Conservation (phyloP, 2,797 vertebrate genomes). For the Falco cherrug region DNA sequence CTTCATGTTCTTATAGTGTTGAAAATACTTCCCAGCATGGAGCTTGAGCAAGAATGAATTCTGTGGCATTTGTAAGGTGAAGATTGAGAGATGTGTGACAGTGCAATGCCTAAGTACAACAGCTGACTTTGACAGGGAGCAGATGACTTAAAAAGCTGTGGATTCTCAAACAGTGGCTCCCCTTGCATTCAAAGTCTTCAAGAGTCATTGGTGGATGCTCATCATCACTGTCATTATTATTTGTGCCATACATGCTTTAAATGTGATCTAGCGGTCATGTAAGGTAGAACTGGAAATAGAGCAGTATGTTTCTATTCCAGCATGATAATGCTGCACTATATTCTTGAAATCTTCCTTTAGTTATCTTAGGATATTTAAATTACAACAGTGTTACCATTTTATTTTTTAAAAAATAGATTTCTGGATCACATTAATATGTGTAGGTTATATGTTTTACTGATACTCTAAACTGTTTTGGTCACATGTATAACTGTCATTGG, state of each 20-base stretch:
- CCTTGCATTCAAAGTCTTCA: background rate
- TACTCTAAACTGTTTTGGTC: background rate
- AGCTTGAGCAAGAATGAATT: background rate
- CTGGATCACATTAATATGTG: background rate
- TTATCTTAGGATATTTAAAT: background rate
- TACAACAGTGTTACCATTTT: background rate
- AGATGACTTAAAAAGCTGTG: background rate
- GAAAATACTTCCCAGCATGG: background rate
- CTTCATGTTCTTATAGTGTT: background rate
- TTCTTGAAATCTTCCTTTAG: background rate
- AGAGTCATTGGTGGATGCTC: background rate
- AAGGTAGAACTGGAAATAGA: background rate
- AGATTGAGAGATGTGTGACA: background rate
- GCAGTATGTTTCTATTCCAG: background rate
- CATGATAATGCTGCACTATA: background rate
- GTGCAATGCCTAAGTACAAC: background rate
- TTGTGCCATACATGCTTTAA: background rate
- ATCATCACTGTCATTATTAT: background rate
- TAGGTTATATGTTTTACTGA: background rate
- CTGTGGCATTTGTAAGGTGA: background rate
- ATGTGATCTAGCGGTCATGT: background rate
- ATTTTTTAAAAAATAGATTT: background rate
- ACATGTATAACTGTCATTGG: background rate
- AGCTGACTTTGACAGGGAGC: background rate
- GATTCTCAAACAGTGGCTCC: background rate